Conservation (phyloP, 53 echinoderm and acorn worm genomes). For the Astropecten irregularis region DNA sequence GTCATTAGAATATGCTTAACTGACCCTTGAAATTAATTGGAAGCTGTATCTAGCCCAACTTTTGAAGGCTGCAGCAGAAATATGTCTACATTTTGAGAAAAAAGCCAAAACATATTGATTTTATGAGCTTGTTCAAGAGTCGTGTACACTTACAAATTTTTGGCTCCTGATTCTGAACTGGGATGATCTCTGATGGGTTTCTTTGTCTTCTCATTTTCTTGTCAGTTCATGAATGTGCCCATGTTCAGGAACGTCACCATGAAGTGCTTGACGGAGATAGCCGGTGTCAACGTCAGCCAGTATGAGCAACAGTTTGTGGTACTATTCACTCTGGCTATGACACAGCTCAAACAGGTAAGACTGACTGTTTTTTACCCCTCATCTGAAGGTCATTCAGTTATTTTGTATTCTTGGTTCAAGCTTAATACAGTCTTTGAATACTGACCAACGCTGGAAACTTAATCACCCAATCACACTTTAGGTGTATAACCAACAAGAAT, state of each 20-base stretch:
- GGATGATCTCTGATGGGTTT: not conserved
- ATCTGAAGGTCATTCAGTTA: not conserved
- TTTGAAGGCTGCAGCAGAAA: too few species aligned
- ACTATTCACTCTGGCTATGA: slow-evolving; percentile 92
- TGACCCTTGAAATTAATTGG: too few species aligned
- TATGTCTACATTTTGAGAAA: too few species aligned
- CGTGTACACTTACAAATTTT: too few species aligned
- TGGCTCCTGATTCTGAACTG: not conserved
- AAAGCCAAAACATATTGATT: too few species aligned
- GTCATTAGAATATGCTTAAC: not conserved
- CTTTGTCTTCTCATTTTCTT: slow-evolving; percentile 1
- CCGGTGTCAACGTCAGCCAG: slow-evolving; percentile 95
- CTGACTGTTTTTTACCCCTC: not conserved
- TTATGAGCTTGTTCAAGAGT: too few species aligned
- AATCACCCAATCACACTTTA: too few species aligned
- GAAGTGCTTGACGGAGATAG: slow-evolving; percentile 96
- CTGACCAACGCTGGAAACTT: too few species aligned
- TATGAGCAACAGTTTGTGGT: slow-evolving; percentile 98
- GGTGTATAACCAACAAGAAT: too few species aligned
- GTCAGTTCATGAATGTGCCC: slow-evolving; percentile 95
- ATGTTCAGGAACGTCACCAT: slow-evolving; percentile 98
- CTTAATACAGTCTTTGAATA: too few species aligned
- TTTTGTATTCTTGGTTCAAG: too few species aligned
- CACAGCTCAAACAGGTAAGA: slow-evolving; percentile 93
- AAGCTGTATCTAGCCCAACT: too few species aligned